Base-by-base conservation (phyloP, 2,797 vertebrate genomes). In the Takifugu rubripes region DNA sequence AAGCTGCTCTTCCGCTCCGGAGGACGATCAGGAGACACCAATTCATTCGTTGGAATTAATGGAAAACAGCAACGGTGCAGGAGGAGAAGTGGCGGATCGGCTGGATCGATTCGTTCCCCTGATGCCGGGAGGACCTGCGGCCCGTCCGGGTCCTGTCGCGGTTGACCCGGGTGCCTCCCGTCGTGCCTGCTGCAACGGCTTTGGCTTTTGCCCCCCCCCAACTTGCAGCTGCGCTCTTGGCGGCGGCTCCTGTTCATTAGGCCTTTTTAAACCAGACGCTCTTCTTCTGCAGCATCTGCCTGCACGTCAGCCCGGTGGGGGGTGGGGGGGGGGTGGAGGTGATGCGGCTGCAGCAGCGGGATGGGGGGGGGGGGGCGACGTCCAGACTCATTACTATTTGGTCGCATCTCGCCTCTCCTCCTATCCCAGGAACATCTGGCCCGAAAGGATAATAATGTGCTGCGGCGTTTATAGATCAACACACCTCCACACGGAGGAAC, bases 241-340 rank as follows among this genome's bases (percentile, higher is more conserved):
- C 84, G 65, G 66, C 76, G 53, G 74, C 71, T 79, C 79, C 81
- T 77, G 87, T 90, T 91, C 88, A 91, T 92, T 90, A 88, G 76
- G 69, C 77, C 75, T 83, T 87, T 89, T 89, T 84, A 88, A 86
- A 88, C 84, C 83, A 79, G 84, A 85, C 78, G 66, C 79, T 72
- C 82, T 78, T 79, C 77, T 85, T 88, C 88, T 87, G 80, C 54
- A 87, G 87, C 88, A 90, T 90, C 88, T 91, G 90, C 87, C 81
- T 88, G 72, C 77, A 81, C 78, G 85, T 85, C 87, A 75, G 79
- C 57, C 47, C 56, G 68, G 70, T 62, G 45, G 55, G 55, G 54
- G 40, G 62, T 56, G 31, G 4, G 6, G 36, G 27, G 15, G 24
- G 54, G 53, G 77, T 54, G 27, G 57, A 72, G 59, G 48, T 44